Evolutionary conservation across 2,113 vertebrate genomes (phyloP), one percentile per base, ranked within the genome.

Genomic region (Promerops cafer): DNA sequence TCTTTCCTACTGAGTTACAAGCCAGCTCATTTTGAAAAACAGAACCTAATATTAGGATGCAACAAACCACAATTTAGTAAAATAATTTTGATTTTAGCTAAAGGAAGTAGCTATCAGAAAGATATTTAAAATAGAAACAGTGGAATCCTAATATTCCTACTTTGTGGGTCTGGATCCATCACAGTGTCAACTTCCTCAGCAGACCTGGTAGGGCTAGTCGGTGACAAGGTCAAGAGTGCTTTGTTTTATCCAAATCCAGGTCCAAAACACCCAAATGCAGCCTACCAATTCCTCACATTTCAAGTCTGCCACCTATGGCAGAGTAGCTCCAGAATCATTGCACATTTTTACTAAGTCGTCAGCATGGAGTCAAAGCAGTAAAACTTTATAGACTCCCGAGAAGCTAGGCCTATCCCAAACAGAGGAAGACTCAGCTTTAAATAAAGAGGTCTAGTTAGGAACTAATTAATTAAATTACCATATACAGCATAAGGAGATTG

Each of bases 21-120:
- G 78, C 13, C 26, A 59, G 21, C 7, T 87, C 45, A 69, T 66
- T 95, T 93, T 44, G 35, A 85, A 93, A 91, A 70, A 53, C 13
- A 92, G 23, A 88, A 89, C 23, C 87, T 75, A 80, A 89, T 57
- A 37, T 33, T 26, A 77, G 11, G 53, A 57, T 74, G 42, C 9
- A 87, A 89, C 16, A 72, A 94, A 80, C 59, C 24, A 49, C 12
- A n/a, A 6, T 64, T 76, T 22, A 40, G 23, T 81, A 40, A 65
- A 82, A 83, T 56, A 42, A 56, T 17, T 50, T 20, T 31, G 26
- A 28, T 74, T 44, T 83, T 87, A 93, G 77, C 45, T 76, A 53
- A 93, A 81, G 68, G 44, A 69, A 54, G 49, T 47, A 59, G 50
- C 21, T 66, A 60, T 61, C 16, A 45, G 64, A 93, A 40, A 86